Base-by-base conservation (phyloP, 1,140 invertebrate species). In the Ephestia elutella region DNA sequence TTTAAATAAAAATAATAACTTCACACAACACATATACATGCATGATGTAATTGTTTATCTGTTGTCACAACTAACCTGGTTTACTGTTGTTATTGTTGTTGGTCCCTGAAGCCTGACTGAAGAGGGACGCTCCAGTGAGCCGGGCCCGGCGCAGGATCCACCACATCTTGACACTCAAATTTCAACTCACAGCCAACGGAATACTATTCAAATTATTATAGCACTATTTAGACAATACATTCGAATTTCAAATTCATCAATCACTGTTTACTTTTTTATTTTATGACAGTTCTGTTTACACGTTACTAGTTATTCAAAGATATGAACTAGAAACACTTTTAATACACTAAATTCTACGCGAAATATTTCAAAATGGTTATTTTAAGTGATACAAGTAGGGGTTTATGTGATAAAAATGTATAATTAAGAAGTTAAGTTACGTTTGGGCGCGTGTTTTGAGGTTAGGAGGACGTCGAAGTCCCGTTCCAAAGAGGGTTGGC, bases 91-190 rank as follows among this genome's bases (percentile, higher is more conserved):
- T 85, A 59, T 87, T 87, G 60, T 82, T 84, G n/a, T 74, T 70
- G 9, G 70, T 73, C 0, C 73, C 72, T 0, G 81, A 71, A 10
- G 78, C 69, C 63, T 80, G 72, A 64, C 78, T 87, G 75, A 87
- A 87, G 56, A 87, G 63, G 0, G 82, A 83, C 5, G 81, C 80
- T 10, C 85, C 82, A n/a, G 85, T 84, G 56, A 87, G 68, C 10
- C 85, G 65, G 7, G 82, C 85, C 1, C 81, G 77, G 9, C 80
- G 75, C 13, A 87, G 70, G 62, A 87, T 86, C 85, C 85, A 87
- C 85, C 82, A 87, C 85, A 87, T 87, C 35, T 66, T 80, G 54
- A 10, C 50, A 15, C 17, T 18, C 49, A 53, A 50, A 18, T 49
- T 57, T 13, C 4, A 58, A 20, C 44, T 56, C 38, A 44, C 38